Percentiles rank a stretch among this genome's conserved stretches.
Evolutionary conservation across 64 coral and sea anemone species (phyloP).

Genomic region (Montipora efflorescens): DNA sequence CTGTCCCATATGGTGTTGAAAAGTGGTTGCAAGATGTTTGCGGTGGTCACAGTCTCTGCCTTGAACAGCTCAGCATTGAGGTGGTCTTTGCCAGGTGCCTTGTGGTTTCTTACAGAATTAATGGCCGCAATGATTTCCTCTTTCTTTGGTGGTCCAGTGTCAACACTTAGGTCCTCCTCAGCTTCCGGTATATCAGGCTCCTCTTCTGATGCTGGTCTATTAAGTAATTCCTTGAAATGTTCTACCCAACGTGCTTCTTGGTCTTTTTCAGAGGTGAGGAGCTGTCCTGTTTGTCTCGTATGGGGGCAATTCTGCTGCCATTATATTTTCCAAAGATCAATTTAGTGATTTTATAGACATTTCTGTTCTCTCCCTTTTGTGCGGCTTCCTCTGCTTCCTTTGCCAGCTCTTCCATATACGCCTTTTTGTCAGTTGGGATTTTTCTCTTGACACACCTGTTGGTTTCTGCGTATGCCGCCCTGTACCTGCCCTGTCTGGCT

Average conservation of each 20-base stretch:
- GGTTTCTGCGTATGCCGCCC: too few species aligned
- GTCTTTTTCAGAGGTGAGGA: conserved; percentile 27
- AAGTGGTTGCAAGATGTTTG: neutral
- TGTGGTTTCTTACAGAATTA: conserved; percentile 6
- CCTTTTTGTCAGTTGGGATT: too few species aligned
- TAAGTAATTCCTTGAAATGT: conserved; percentile 17
- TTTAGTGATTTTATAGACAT: neutral
- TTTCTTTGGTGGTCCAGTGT: conserved; percentile 6
- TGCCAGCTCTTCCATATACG: too few species aligned
- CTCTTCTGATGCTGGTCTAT: conserved; percentile 19
- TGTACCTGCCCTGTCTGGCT: too few species aligned
- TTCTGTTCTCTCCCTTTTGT: too few species aligned
- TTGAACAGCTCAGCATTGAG: conserved; percentile 40
- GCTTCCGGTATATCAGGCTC: conserved; percentile 35
- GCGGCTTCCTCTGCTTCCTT: too few species aligned
- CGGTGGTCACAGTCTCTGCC: conserved; percentile 1
- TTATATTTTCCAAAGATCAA: conserved; percentile 19
- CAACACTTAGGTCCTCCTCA: conserved; percentile 13
- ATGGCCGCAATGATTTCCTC: neutral
- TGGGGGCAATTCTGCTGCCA: neutral
- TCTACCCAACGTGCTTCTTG: conserved; percentile 9
- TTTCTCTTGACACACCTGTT: too few species aligned
- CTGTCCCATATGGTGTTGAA: neutral
- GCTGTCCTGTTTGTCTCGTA: conserved; percentile 27
- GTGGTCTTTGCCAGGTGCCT: conserved; percentile 31